These are phyloP conservation scores for Halictus quadricinctus DNA, from an alignment of 2,888 invertebrate genomes.

Conservation along the genomic window DNA sequence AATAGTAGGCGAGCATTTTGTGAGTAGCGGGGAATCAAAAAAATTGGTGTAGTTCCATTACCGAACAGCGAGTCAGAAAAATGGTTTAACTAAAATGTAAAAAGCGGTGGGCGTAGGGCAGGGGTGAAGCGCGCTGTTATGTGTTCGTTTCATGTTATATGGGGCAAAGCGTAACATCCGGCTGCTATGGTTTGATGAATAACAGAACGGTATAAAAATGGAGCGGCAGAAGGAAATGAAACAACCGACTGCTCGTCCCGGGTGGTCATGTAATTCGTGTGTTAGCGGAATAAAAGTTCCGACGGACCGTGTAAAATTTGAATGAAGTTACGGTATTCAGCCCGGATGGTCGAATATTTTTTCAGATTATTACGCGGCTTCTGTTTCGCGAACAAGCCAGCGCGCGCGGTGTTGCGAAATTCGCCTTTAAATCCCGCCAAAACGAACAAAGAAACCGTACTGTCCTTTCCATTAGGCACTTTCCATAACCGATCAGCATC, in stretches of 20 bases:
- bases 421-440: neutral
- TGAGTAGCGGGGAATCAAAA: neutral
- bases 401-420: neutral
- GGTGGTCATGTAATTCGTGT: constrained; percentile 16
- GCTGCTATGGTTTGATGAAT: constrained; percentile 27
- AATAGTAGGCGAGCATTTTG: neutral
- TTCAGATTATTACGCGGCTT: constrained; percentile 13
- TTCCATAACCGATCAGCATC: neutral
- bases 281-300: constrained; percentile 26
- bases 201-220: constrained; percentile 27
- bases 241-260: constrained; percentile 8
- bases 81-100: constrained; percentile 10
- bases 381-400: neutral
- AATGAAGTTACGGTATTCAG: constrained; percentile 12
- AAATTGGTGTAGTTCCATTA: neutral
- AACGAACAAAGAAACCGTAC: neutral
- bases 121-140: constrained; percentile 11
- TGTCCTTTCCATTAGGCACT: neutral
- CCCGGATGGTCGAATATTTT: constrained; percentile 3
- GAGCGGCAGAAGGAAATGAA: constrained; percentile 21
- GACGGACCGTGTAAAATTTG: constrained; percentile 13
- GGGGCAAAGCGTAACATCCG: constrained; percentile 7
- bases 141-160: constrained; percentile 13
- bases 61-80: constrained; percentile 8
- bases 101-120: neutral